phyloP scores from a whole-genome alignment of 2,888 invertebrate species.

The Caenorhabditis sp. region DNA sequence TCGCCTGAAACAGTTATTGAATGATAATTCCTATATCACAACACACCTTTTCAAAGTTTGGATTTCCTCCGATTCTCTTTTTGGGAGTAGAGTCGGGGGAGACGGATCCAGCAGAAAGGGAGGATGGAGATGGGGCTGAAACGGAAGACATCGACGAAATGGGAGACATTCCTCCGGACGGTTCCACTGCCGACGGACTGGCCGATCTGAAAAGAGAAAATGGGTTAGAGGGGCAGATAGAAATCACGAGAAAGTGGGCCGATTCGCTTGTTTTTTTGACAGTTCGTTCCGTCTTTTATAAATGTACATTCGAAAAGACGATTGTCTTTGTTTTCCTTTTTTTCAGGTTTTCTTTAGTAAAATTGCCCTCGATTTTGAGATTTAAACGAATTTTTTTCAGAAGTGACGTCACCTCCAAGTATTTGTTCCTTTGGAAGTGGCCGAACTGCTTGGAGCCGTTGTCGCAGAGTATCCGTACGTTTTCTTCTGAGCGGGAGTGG shows the following conservation, averaged over 20 bases:
- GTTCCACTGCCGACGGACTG: conserved; percentile 53
- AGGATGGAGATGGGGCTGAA: conserved; percentile 66
- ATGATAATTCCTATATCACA: too few species aligned
- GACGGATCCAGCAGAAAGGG: conserved; percentile 62
- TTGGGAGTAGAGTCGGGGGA: conserved; percentile 59
- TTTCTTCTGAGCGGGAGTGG: conserved; percentile 60
- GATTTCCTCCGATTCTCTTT: conserved; percentile 32
- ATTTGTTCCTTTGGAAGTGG: conserved; percentile 35
- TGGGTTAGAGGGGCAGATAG: background rate
- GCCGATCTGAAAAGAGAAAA: conserved; percentile 38
- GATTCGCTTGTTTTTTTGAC: conserved; percentile 4
- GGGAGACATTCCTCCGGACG: conserved; percentile 56
- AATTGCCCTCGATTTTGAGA: too few species aligned
- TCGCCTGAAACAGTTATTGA: conserved; percentile 35
- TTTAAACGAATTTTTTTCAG: background rate
- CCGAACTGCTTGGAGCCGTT: background rate
- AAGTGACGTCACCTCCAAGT: conserved; percentile 36
- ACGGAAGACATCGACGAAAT: conserved; percentile 64
- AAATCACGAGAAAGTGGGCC: conserved; percentile 21
- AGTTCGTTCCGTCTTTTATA: background rate
- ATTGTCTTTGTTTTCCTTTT: background rate
- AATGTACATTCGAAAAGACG: too few species aligned
- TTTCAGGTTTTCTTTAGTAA: too few species aligned
- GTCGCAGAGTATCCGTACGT: conserved; percentile 56
- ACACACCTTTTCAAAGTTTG: conserved; percentile 55